Evolutionary conservation across 1,140 invertebrate genomes (phyloP).

Genomic region (Drosophila burlai): DNA sequence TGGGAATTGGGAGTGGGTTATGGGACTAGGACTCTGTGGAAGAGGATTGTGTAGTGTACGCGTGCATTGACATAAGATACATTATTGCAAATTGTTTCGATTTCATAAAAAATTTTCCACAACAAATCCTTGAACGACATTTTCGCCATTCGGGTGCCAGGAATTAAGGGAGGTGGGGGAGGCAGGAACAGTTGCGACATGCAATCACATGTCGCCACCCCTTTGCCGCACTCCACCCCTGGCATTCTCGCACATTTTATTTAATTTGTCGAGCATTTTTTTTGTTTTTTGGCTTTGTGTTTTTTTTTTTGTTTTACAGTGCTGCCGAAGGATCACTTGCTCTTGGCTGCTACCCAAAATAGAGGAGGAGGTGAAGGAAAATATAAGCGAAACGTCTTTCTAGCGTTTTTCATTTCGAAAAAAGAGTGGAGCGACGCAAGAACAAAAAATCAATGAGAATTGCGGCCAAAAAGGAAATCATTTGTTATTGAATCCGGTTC

Average conservation of each 20-base stretch:
- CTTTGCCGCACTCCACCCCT: neutral
- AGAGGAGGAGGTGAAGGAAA: neutral
- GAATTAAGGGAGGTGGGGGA: constrained; percentile 14
- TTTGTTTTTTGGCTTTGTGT: constrained; percentile 39
- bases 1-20: neutral
- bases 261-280: constrained; percentile 66
- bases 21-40: neutral
- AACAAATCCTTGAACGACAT: constrained; percentile 58
- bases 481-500: constrained; percentile 68
- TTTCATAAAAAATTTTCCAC: constrained; percentile 75
- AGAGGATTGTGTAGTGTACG: constrained; percentile 28
- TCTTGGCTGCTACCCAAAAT: constrained; percentile 68
- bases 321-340: constrained; percentile 45
- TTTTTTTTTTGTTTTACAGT: constrained; percentile 3
- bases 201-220: constrained; percentile 55
- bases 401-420: constrained; percentile 69
- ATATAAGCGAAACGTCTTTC: constrained; percentile 43
- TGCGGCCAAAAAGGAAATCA: constrained; percentile 71
- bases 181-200: constrained; percentile 33
- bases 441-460: constrained; percentile 65
- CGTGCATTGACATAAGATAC: constrained; percentile 79
- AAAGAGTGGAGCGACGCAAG: constrained; percentile 54
- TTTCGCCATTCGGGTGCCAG: constrained; percentile 50
- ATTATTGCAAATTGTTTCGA: constrained; percentile 83
- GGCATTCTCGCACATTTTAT: constrained; percentile 59